Evolutionary conservation across 2,888 invertebrate genomes (phyloP).

Genomic region (Cybosia mesomella): DNA sequence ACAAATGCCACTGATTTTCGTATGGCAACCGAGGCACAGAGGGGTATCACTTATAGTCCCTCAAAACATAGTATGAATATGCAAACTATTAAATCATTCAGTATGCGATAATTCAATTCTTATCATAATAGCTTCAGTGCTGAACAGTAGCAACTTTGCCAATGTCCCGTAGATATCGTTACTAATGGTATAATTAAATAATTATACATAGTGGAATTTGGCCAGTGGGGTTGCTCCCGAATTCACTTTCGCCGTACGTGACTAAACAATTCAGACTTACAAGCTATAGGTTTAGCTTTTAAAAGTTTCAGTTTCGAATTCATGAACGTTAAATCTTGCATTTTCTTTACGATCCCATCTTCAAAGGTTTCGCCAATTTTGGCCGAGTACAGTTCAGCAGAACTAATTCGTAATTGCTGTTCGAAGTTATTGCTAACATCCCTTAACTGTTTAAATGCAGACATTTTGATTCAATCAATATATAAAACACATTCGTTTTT

Average conservation of each 20-base stretch:
- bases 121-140: too few relatives aligned
- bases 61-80: too few relatives aligned
- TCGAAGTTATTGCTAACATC: conserved; percentile 69
- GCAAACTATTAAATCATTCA: too few relatives aligned
- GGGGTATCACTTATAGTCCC: too few relatives aligned
- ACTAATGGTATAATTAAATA: too few relatives aligned
- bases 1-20: too few relatives aligned
- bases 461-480: conserved; percentile 53
- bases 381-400: conserved; percentile 61
- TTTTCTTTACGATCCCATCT: conserved; percentile 64
- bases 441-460: conserved; percentile 66
- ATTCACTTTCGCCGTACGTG: not conserved
- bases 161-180: too few relatives aligned
- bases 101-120: too few relatives aligned
- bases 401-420: conserved; percentile 57
- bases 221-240: too few relatives aligned
- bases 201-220: too few relatives aligned
- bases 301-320: conserved; percentile 73
- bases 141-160: too few relatives aligned
- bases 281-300: conserved; percentile 64
- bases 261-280: conserved; percentile 56
- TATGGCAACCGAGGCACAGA: too few relatives aligned
- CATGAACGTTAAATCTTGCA: conserved; percentile 64
- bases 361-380: conserved; percentile 66
- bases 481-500: not conserved